Conservation (phyloP, 2,888 invertebrate genomes). For the Galerucella pusilla region DNA sequence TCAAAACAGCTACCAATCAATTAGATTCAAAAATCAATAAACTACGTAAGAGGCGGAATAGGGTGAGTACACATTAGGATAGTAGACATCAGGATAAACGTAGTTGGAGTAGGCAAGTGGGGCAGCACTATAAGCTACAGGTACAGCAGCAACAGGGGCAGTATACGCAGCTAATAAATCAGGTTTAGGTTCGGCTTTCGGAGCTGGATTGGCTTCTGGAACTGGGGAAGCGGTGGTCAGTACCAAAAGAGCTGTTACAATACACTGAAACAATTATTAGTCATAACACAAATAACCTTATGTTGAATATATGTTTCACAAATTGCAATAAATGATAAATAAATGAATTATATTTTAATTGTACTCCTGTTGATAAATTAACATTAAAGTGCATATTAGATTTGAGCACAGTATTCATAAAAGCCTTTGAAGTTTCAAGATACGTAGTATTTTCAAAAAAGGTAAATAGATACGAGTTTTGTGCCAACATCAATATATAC, state of each 20-base stretch:
- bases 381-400: no score
- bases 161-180: conserved; percentile 1
- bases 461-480: no score
- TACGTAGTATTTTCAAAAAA: no score
- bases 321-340: no score
- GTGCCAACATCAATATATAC: no score
- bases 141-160: conserved; percentile 19
- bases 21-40: background rate
- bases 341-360: no score
- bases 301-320: no score
- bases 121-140: conserved; percentile 17
- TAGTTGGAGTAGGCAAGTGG: conserved; percentile 17
- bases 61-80: conserved; percentile 6
- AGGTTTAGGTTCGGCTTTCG: conserved; percentile 6
- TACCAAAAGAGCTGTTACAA: conserved; percentile 2
- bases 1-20: no score
- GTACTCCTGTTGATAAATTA: no score
- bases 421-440: no score
- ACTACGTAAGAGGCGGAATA: conserved; percentile 21
- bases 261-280: background rate
- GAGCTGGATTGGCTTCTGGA: conserved; percentile 3
- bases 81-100: conserved; percentile 12
- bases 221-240: background rate
- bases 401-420: no score
- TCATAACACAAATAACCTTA: no score